Conservation (phyloP, 2,797 vertebrate genomes). For the Argya squamiceps region DNA sequence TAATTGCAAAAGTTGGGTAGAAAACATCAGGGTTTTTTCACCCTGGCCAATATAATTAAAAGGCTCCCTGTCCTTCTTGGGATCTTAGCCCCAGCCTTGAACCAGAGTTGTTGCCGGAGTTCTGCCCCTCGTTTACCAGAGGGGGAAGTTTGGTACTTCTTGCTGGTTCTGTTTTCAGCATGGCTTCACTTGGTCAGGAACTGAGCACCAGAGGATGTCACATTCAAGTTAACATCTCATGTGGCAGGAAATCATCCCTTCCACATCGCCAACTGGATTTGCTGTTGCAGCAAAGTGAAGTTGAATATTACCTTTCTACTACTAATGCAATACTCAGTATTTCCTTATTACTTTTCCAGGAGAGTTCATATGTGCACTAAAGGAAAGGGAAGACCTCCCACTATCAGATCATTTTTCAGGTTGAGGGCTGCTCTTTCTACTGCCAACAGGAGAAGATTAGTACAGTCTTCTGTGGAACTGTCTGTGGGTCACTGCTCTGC, state of each 20-base stretch:
- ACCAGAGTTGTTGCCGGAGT: background rate
- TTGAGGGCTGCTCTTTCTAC: background rate
- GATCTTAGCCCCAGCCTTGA: background rate
- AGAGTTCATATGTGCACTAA: background rate
- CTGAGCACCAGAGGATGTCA: background rate
- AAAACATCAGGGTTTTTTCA: background rate
- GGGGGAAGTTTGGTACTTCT: background rate
- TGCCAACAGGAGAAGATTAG: background rate
- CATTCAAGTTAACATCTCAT: background rate
- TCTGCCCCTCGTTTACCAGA: background rate
- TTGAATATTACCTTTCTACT: background rate
- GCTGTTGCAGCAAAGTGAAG: background rate
- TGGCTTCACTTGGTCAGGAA: background rate
- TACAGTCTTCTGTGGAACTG: background rate
- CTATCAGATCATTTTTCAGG: background rate
- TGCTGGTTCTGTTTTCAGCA: background rate
- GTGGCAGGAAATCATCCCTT: background rate
- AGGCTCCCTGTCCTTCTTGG: background rate
- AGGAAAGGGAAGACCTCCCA: background rate
- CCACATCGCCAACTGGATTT: background rate
- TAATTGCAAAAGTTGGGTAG: background rate
- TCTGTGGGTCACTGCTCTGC: background rate
- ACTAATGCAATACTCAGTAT: background rate
- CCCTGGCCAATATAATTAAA: background rate
- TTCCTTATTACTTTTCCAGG: background rate